Base-by-base conservation (phyloP, 2,113 vertebrate species). In the Laticauda colubrina region DNA sequence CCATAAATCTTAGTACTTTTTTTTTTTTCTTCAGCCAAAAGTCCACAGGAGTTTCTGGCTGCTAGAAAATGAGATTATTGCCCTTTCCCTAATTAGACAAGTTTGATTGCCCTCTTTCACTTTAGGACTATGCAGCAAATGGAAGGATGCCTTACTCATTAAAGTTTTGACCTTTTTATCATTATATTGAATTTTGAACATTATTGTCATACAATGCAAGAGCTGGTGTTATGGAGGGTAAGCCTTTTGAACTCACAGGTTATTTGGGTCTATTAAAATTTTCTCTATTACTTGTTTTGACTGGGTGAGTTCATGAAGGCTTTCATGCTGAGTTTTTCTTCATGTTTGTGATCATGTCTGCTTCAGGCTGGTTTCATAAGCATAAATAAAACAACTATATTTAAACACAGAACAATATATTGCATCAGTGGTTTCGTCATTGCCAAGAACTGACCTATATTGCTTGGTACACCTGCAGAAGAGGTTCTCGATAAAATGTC, bases 371-470 rank as follows among this genome's bases (percentile, higher is more conserved):
- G 55, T 59, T 85, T 54, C 55, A 90, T 56, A 61, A 56, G 54
- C 59, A 57, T 90, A 61, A 86, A 93, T 93, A 86, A 93, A 89
- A 61, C 53, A 93, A 85, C 8, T 23, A 53, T 75, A 24, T 55
- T 39, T 24, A 93, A 51, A 75, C 15, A 39, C 64, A 69, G 29
- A 85, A 85, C 11, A 21, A 85, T 8, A 45, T 8, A 48, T n/a
- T 20, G 64, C 54, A 39, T 45, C 4, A 61, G 29, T 26, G 55
- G 43, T 85, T 93, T 90, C 55, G 26, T 43, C 43, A 85, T 26
- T 89, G 88, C 88, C 43, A 86, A 86, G 92, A 61, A 61, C 54
- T 90, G 88, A 61, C 55, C 69, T 4, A 11, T 23, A 39, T 85
- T 45, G 85, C 88, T 55, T 85, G 26, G 3, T 51, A 89, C 45